A percentile compares a stretch with the other conserved stretches of the same genome.
Conservation (phyloP, 2,888 invertebrate genomes). For the Lampropteryx suffumata region DNA sequence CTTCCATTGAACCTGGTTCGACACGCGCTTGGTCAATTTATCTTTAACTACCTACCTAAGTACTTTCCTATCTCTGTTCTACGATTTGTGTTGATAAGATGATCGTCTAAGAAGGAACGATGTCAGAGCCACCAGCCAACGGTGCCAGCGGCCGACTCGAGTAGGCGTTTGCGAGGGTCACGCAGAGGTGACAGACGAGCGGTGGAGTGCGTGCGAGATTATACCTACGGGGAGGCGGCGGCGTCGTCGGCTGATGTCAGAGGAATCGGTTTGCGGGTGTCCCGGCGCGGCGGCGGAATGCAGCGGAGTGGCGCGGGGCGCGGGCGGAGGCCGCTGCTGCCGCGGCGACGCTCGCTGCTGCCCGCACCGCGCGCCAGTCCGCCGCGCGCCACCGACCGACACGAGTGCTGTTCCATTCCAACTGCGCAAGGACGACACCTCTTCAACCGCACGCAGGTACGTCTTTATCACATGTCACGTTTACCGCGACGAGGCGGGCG, state of each 20-base stretch:
- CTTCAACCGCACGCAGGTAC: constrained; percentile 67
- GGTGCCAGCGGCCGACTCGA: constrained; percentile 7
- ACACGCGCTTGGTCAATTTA: no score
- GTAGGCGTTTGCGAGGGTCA: constrained; percentile 58
- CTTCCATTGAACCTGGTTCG: no score
- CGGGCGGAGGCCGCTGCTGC: constrained; percentile 69
- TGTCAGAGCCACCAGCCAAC: constrained; percentile 5
- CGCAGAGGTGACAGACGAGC: constrained; percentile 63
- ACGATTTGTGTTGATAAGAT: no score
- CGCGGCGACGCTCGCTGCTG: constrained; percentile 65
- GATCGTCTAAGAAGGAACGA: not conserved
- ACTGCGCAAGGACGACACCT: constrained; percentile 53
- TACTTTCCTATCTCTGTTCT: not conserved
- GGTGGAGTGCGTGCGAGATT: constrained; percentile 61
- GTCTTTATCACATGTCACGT: constrained; percentile 57
- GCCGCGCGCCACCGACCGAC: constrained; percentile 79
- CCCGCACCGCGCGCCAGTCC: constrained; percentile 65
- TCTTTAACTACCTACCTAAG: not conserved
- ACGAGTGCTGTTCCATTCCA: constrained; percentile 65
- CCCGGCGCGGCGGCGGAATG: constrained; percentile 54
- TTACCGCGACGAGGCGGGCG: constrained; percentile 29
- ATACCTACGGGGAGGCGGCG: constrained; percentile 47
- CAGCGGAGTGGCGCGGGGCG: constrained; percentile 67
- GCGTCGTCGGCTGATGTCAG: constrained; percentile 64
- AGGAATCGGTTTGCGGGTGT: constrained; percentile 59